A percentile compares a stretch with the other conserved stretches of the same genome.
phyloP scores from a whole-genome alignment of 1,140 invertebrate genomes.

The Rhagoletis zephyria region DNA sequence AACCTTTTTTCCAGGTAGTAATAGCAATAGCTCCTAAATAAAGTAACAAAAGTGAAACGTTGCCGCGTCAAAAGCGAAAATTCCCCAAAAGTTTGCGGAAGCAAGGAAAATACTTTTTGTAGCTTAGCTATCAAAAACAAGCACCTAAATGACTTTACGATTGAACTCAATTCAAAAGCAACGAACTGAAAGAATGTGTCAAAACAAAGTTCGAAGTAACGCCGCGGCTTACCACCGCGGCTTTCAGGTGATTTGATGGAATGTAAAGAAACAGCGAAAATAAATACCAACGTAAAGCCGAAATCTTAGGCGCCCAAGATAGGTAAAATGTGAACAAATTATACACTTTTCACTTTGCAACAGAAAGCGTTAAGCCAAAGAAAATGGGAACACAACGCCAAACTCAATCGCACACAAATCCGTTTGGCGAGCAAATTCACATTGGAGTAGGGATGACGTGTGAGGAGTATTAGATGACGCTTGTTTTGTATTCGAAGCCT shows the following conservation, averaged over 20 bases:
- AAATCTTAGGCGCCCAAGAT: not conserved
- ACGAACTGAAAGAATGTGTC: conserved; percentile 2
- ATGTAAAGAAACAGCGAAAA: not conserved
- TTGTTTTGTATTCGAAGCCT: not conserved
- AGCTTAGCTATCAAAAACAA: too few species aligned
- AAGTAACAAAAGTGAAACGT: too few species aligned
- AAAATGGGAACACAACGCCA: not conserved
- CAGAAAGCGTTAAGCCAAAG: not conserved
- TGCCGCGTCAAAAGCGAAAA: too few species aligned
- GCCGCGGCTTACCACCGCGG: not conserved
- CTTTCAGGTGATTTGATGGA: conserved; percentile 20
- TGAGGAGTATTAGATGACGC: not conserved
- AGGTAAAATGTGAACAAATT: conserved; percentile 22
- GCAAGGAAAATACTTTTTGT: not conserved
- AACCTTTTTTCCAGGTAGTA: too few species aligned
- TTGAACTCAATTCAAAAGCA: not conserved
- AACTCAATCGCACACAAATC: not conserved
- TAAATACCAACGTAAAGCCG: not conserved
- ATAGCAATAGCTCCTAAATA: too few species aligned
- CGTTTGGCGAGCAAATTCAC: not conserved
- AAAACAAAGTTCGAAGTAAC: conserved; percentile 37
- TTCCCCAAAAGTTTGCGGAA: not conserved
- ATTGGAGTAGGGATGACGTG: too few species aligned
- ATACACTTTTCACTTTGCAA: conserved; percentile 40
- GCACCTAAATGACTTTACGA: not conserved